Evolutionary conservation across 2,888 invertebrate genomes (phyloP).

Genomic region (Drosophila dives): DNA sequence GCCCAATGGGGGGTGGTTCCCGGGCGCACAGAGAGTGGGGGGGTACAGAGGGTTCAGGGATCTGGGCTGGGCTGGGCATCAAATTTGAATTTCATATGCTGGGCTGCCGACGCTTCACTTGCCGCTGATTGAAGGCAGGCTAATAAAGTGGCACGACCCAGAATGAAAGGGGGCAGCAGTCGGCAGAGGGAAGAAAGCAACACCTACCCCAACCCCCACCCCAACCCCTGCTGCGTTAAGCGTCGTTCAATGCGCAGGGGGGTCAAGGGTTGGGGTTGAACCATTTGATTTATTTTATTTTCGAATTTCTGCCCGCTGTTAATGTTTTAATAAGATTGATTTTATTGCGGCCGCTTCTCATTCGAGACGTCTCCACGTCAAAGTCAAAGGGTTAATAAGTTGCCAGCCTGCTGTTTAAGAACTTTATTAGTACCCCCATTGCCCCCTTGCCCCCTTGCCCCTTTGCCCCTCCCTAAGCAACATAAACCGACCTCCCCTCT

Average conservation of each 20-base stretch:
- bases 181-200: slow-evolving; percentile 41
- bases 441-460: not conserved
- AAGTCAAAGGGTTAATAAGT: slow-evolving; percentile 84
- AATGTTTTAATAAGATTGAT: slow-evolving; percentile 83
- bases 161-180: not conserved
- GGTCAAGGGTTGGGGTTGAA: slow-evolving; percentile 11
- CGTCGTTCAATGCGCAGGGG: slow-evolving; percentile 59
- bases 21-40: slow-evolving; percentile 16
- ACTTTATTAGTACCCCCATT: slow-evolving; percentile 74
- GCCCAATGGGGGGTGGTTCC: slow-evolving; percentile 51
- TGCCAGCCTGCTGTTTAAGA: slow-evolving; percentile 80
- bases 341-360: slow-evolving; percentile 75
- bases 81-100: slow-evolving; percentile 79
- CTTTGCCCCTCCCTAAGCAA: not conserved
- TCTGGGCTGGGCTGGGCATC: slow-evolving; percentile 38
- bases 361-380: slow-evolving; percentile 23
- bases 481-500: not conserved
- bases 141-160: slow-evolving; percentile 64
- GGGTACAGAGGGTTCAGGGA: not conserved
- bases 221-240: slow-evolving; percentile 70
- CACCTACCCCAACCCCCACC: slow-evolving; percentile 41
- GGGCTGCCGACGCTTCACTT: slow-evolving; percentile 55
- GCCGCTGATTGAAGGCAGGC: slow-evolving; percentile 72
- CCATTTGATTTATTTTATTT: slow-evolving; percentile 79
- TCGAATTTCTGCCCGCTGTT: slow-evolving; percentile 68